A percentile compares a stretch with the other conserved stretches of the same genome.
Evolutionary conservation across 2,888 invertebrate genomes (phyloP).

Genomic region (Hanleya hanleyi): DNA sequence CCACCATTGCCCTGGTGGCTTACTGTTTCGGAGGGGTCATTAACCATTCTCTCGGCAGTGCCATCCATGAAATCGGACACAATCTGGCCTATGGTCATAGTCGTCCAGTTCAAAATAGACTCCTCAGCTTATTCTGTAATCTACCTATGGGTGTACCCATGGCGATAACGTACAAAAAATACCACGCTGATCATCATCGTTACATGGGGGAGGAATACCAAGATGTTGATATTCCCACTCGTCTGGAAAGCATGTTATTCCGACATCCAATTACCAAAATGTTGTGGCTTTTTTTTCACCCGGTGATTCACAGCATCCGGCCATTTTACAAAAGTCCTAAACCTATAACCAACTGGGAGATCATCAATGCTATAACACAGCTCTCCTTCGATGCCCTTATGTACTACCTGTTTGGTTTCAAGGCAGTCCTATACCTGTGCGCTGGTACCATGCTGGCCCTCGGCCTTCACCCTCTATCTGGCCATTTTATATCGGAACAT

Average conservation of each 20-base stretch:
- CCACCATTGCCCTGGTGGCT: slow-evolving; percentile 53
- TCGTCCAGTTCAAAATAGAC: slow-evolving; percentile 61
- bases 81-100: slow-evolving; percentile 72
- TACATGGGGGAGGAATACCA: slow-evolving; percentile 71
- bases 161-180: slow-evolving; percentile 72
- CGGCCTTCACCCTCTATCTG: slow-evolving; percentile 71
- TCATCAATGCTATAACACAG: slow-evolving; percentile 63
- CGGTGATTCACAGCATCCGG: slow-evolving; percentile 67
- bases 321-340: slow-evolving; percentile 72
- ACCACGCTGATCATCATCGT: slow-evolving; percentile 72
- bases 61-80: slow-evolving; percentile 73
- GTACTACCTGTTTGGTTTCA: slow-evolving; percentile 57
- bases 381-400: slow-evolving; percentile 59
- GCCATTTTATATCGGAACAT: slow-evolving; percentile 73
- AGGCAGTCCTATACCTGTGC: slow-evolving; percentile 64
- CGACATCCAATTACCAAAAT: slow-evolving; percentile 68
- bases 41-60: slow-evolving; percentile 72
- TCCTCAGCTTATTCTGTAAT: slow-evolving; percentile 69
- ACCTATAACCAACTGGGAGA: slow-evolving; percentile 64
- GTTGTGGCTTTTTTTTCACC: slow-evolving; percentile 70
- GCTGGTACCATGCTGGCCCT: slow-evolving; percentile 67
- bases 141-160: slow-evolving; percentile 70
- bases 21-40: slow-evolving; percentile 67
- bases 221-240: slow-evolving; percentile 72
- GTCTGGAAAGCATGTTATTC: slow-evolving; percentile 68